Conservation (phyloP, 2,113 vertebrate species). For the Xiphophorus couchianus region DNA sequence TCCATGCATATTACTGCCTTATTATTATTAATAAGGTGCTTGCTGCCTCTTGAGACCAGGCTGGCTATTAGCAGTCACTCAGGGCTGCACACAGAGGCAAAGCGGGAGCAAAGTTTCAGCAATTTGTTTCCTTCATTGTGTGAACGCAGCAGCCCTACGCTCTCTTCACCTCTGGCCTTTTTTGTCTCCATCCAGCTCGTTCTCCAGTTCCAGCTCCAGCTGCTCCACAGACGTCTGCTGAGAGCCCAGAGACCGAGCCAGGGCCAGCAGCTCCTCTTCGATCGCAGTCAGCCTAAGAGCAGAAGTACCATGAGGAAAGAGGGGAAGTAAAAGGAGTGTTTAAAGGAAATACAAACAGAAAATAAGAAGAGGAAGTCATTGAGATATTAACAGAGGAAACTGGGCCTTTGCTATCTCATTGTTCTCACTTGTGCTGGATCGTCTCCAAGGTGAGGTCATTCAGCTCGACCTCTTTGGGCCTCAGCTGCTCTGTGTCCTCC, state of each 20-base stretch:
- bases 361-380: conserved; percentile 15
- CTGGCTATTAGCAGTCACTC: conserved; percentile 29
- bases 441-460: conserved; percentile 92
- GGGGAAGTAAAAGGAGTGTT: conserved; percentile 10
- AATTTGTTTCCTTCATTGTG: conserved; percentile 12
- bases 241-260: conserved; percentile 64
- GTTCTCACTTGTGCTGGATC: conserved; percentile 88
- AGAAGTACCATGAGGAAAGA: neutral
- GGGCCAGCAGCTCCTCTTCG: conserved; percentile 85
- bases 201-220: conserved; percentile 83
- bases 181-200: conserved; percentile 71
- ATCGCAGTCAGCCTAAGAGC: conserved; percentile 76
- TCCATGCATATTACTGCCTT: conserved; percentile 28
- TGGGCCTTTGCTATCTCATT: neutral
- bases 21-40: conserved; percentile 53
- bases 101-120: conserved; percentile 2
- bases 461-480: conserved; percentile 84
- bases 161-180: conserved; percentile 77
- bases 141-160: neutral
- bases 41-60: conserved; percentile 33
- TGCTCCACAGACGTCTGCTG: conserved; percentile 81
- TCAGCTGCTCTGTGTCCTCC: conserved; percentile 84
- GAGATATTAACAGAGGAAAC: conserved; percentile 12
- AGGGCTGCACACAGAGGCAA: neutral
- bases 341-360: neutral